Percentiles rank a stretch among this genome's conserved stretches.
These are phyloP conservation scores for Octopus bimaculoides DNA, from an alignment of 1,140 invertebrate species.

Conservation along the genomic window DNA sequence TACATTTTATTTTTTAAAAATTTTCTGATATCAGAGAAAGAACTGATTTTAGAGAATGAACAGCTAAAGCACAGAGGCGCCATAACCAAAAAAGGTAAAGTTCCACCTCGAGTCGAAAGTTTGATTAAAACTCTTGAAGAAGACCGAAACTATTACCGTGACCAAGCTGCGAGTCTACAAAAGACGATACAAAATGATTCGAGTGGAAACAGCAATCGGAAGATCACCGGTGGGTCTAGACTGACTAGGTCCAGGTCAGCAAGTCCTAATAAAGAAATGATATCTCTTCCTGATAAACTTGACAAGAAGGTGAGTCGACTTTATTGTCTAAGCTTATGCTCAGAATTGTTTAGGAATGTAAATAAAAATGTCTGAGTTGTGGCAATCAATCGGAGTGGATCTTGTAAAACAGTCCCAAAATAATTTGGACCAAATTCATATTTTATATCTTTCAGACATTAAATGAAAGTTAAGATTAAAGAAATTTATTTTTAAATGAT, in stretches of 20 bases:
- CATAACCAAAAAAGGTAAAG: conserved; percentile 37
- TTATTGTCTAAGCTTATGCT: not conserved
- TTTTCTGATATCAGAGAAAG: conserved; percentile 44
- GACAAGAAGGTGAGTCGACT: conserved; percentile 12
- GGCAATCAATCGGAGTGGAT: no score
- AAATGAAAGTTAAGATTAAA: no score
- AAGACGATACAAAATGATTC: conserved; percentile 42
- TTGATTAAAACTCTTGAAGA: conserved; percentile 54
- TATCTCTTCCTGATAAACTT: conserved; percentile 17
- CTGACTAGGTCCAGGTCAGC: conserved; percentile 30
- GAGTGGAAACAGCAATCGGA: conserved; percentile 30
- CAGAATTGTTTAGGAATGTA: no score
- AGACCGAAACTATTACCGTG: conserved; percentile 56
- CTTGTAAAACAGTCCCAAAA: no score
- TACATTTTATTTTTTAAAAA: no score
- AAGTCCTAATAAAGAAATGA: conserved; percentile 39
- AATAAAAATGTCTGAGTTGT: no score
- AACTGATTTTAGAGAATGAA: conserved; percentile 56
- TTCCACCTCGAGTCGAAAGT: conserved; percentile 49
- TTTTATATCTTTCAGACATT: no score
- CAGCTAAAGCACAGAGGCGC: conserved; percentile 50
- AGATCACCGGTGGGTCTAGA: conserved; percentile 29
- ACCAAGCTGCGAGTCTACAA: conserved; percentile 52
- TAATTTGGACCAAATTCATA: no score
- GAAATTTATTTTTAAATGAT: no score